Percentiles rank a stretch among this genome's conserved stretches.
phyloP scores from a whole-genome alignment of 2,113 vertebrate species.

The Chaetodon auriga region DNA sequence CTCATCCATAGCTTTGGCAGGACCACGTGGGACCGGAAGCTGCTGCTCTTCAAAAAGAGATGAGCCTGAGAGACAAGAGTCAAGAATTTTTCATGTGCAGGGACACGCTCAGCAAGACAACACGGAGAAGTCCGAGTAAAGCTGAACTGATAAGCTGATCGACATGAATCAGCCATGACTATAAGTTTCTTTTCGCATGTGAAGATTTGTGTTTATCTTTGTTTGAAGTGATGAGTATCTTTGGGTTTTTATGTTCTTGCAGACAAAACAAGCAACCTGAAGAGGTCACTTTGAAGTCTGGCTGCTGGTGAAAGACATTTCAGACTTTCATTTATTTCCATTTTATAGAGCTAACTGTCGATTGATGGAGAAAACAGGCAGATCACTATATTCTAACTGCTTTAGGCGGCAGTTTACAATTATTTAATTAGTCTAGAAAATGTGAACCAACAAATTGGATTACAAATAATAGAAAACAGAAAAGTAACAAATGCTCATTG shows the following conservation, averaged over 20 bases:
- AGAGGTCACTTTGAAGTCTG: neutral
- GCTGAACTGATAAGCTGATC: neutral
- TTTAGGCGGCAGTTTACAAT: neutral
- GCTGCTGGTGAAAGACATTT: neutral
- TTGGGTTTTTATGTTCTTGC: neutral
- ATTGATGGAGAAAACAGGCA: no score
- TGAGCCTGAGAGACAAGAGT: neutral
- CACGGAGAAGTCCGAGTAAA: neutral
- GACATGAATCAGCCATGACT: neutral
- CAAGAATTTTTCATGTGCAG: neutral
- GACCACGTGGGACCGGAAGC: slow-evolving; percentile 90
- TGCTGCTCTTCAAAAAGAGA: slow-evolving; percentile 88
- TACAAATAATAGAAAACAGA: neutral
- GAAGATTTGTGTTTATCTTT: neutral
- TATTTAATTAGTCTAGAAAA: neutral
- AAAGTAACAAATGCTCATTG: neutral
- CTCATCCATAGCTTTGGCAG: slow-evolving; percentile 89
- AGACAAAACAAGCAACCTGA: neutral
- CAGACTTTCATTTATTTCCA: neutral
- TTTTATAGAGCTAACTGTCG: neutral
- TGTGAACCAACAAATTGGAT: neutral
- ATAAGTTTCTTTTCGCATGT: neutral
- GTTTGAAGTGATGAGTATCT: neutral
- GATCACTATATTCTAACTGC: neutral
- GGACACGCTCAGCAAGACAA: neutral